Conservation (phyloP, 2,888 invertebrate genomes). For the Cantharis rustica region DNA sequence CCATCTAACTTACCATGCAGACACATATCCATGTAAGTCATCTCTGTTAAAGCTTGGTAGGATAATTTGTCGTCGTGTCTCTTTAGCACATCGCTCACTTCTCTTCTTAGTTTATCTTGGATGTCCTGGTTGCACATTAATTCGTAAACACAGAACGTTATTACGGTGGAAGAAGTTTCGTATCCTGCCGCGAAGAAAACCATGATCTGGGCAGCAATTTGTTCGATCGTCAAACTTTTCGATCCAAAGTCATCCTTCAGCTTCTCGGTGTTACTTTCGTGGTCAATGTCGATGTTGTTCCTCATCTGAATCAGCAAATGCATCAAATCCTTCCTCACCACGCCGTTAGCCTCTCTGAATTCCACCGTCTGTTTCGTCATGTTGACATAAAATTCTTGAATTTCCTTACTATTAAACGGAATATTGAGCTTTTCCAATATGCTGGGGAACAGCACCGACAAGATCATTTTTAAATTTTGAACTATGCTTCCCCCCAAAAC, state of each 20-base stretch:
- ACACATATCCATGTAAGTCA: not conserved
- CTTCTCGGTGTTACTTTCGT: not conserved
- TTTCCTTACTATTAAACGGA: constrained; percentile 28
- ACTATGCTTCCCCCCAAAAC: constrained; percentile 29
- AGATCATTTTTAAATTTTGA: not conserved
- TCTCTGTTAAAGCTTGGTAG: not conserved
- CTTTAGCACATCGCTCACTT: not conserved
- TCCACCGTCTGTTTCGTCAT: constrained; percentile 38
- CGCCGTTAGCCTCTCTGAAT: constrained; percentile 34
- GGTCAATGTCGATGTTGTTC: constrained; percentile 15
- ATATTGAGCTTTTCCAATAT: constrained; percentile 30
- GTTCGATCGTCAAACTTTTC: not conserved
- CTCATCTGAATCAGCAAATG: constrained; percentile 48
- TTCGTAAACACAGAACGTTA: constrained; percentile 3
- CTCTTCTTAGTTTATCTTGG: not conserved
- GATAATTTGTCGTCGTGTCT: not conserved
- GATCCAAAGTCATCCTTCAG: too few species aligned
- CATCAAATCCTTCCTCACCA: constrained; percentile 49
- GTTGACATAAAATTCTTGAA: constrained; percentile 38
- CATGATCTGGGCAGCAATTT: not conserved
- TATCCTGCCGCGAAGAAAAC: not conserved
- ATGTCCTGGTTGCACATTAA: not conserved
- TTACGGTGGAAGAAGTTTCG: not conserved
- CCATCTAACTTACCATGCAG: not conserved
- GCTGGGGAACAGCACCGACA: constrained; percentile 22